Conservation (phyloP, 2,888 invertebrate genomes). For the Cryptus viduatorius region DNA sequence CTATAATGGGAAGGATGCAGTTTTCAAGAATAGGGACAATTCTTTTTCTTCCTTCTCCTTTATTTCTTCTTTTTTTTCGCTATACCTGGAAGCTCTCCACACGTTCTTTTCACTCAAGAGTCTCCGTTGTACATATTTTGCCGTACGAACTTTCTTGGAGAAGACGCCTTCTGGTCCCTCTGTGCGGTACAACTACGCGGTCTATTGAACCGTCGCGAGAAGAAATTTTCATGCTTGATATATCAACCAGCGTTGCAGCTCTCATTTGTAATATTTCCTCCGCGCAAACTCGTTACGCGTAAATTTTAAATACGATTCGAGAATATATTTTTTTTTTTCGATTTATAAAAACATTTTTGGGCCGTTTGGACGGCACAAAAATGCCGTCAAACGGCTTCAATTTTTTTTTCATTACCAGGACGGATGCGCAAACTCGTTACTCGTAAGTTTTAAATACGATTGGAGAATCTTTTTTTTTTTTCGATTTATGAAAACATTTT, state of each 20-base stretch:
- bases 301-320: not conserved
- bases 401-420: not conserved
- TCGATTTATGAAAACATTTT: not conserved
- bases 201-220: not conserved
- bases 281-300: not conserved
- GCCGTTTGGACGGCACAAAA: too few relatives aligned
- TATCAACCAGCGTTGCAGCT: not conserved
- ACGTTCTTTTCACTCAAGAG: constrained; percentile 54
- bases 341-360: not conserved
- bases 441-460: not conserved
- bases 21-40: constrained; percentile 66
- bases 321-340: not conserved
- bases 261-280: not conserved
- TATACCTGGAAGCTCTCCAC: constrained; percentile 43
- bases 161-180: not conserved
- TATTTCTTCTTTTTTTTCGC: constrained; percentile 7
- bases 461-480: not conserved
- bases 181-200: not conserved
- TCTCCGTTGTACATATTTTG: not conserved
- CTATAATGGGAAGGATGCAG: constrained; percentile 65
- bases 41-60: constrained; percentile 11
- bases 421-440: not conserved
- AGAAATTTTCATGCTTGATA: not conserved
- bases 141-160: not conserved
- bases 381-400: not conserved